Evolutionary conservation across 2,797 vertebrate genomes (phyloP), one percentile per base, ranked within the genome.

Genomic region (Muscicapa comitata): DNA sequence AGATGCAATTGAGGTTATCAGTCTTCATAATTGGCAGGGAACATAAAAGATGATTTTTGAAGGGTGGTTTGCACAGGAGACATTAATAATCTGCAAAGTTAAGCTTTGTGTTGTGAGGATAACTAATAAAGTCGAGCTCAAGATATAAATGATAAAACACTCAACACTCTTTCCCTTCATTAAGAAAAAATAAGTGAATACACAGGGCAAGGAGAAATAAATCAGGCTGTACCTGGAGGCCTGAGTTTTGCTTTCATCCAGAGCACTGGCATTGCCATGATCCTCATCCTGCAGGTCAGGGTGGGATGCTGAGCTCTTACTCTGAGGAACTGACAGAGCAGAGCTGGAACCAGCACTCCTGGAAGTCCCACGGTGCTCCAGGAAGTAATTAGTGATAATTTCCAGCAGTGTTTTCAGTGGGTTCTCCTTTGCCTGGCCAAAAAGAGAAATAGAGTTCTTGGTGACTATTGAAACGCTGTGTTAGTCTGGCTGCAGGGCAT

Each of bases 381-480:
- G 97, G 78, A 98, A 98, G 77, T 99, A 98, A 93, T 98, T 98
- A 10, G 99, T 98, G 76, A 99, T 98, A 21, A 99, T 98, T 97
- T 99, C 99, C 90, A 99, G 98, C 77, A 99, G 98, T 3, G 99
- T 99, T 97, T 99, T 99, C 70, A 99, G 92, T 17, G 99, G 99
- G 28, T 96, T 97, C 79, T 98, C 98, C 61, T 98, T 98, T 77
- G 97, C 96, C 99, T 99, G 6, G 67, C 51, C 66, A 50, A 70
- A 70, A 65, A 59, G 12, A 68, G 65, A 50, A 67, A 90, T 20
- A 10, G 33, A 65, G 28, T 55, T 86, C 16, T 23, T 23, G 5
- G 25, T 80, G n/a, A 43, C 4, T 28, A 0, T 0, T 81, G 55
- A 66, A 79, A 37, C 0, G 3, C 14, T 58, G 18, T 15, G 13